Percentiles rank a stretch among this genome's conserved stretches.
Conservation (phyloP, 1,140 invertebrate species). For the Drosophila equinoxialis region DNA sequence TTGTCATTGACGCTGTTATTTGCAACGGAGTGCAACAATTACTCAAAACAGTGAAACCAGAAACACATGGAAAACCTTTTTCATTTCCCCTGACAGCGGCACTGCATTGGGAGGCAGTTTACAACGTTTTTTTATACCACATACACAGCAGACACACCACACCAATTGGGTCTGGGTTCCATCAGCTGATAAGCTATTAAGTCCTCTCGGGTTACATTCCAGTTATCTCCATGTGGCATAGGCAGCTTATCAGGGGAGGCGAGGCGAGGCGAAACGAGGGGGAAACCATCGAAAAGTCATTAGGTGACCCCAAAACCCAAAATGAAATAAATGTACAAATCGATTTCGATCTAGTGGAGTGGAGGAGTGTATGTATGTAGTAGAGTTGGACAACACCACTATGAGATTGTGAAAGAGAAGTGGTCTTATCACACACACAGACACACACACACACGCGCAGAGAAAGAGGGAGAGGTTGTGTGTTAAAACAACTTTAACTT, state of each 20-base stretch:
- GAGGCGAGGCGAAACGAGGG: not conserved
- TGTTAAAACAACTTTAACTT: too few species aligned
- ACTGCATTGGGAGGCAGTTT: conserved; percentile 47
- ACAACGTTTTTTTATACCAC: conserved; percentile 8
- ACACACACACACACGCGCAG: not conserved
- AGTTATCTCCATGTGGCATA: conserved; percentile 46
- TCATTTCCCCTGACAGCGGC: conserved; percentile 4
- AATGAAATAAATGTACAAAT: conserved; percentile 64
- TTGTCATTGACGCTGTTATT: too few species aligned
- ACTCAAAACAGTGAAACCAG: conserved; percentile 45
- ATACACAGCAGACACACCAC: not conserved
- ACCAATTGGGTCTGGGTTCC: conserved; percentile 3
- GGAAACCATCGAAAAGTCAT: conserved; percentile 53
- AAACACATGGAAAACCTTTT: conserved; percentile 45
- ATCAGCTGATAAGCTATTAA: conserved; percentile 57
- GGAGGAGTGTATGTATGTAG: not conserved
- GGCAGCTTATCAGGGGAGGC: conserved; percentile 55
- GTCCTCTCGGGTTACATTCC: conserved; percentile 20
- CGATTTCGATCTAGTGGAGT: conserved; percentile 43
- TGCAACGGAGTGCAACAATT: conserved; percentile 57
- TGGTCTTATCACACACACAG: conserved; percentile 1
- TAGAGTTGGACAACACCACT: not conserved
- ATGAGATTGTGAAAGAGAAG: conserved; percentile 14
- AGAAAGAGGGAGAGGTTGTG: too few species aligned
- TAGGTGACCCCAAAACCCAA: conserved; percentile 73